Percentiles rank a stretch among this genome's conserved stretches.
Evolutionary conservation across 2,113 vertebrate species (phyloP).

Genomic region (Amblyopsis rosae): DNA sequence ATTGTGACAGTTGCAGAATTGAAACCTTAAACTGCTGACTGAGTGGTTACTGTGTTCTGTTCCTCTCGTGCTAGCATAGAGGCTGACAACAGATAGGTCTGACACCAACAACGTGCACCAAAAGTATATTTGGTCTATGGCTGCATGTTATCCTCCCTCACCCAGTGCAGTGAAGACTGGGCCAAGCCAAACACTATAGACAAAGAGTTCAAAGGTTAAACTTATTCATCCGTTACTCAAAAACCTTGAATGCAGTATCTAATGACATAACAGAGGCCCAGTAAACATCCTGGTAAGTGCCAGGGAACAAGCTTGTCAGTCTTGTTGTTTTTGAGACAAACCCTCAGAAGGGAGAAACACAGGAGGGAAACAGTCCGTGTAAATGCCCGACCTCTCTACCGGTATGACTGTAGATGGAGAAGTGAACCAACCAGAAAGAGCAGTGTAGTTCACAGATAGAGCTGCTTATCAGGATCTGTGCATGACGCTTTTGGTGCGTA

Average conservation of each 20-base stretch:
- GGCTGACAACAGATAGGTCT: too few relatives aligned
- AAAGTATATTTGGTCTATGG: too few relatives aligned
- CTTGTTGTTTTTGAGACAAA: neutral
- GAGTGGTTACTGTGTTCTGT: too few relatives aligned
- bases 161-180: too few relatives aligned
- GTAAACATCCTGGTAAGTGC: neutral
- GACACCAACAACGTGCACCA: too few relatives aligned
- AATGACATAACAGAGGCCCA: constrained; percentile 15
- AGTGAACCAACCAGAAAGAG: constrained; percentile 12
- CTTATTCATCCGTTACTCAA: neutral
- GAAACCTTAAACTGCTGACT: too few relatives aligned
- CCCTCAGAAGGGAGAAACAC: too few relatives aligned
- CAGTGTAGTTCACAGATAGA: neutral
- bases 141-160: too few relatives aligned
- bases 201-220: neutral
- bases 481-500: constrained; percentile 19
- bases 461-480: constrained; percentile 4
- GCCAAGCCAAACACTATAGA: too few relatives aligned
- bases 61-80: too few relatives aligned
- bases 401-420: neutral
- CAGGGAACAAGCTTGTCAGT: neutral
- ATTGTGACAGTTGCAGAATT: too few relatives aligned
- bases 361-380: too few relatives aligned
- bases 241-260: constrained; percentile 11
- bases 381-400: neutral